A percentile compares a stretch with the other conserved stretches of the same genome.
These are phyloP conservation scores for Drosophila tani DNA, from an alignment of 1,140 invertebrate genomes.

Conservation along the genomic window DNA sequence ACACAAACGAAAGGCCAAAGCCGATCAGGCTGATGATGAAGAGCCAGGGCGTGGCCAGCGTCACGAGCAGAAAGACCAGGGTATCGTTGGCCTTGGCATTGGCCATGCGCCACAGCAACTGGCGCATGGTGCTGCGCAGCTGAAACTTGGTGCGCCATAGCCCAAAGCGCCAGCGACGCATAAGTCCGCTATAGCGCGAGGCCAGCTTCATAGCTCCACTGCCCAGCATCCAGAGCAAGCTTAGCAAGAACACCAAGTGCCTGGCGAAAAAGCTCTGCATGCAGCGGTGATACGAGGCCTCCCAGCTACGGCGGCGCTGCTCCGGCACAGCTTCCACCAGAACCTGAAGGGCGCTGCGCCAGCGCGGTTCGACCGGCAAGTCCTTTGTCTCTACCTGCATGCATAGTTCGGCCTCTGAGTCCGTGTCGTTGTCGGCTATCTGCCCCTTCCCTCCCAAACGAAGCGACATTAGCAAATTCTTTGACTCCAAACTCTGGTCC, in stretches of 20 bases:
- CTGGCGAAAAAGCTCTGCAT: not conserved
- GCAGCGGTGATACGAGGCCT: constrained; percentile 6
- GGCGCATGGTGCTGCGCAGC: constrained; percentile 48
- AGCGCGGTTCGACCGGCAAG: not conserved
- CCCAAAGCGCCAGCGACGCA: constrained; percentile 19
- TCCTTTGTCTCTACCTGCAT: not conserved
- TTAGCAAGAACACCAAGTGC: constrained; percentile 48
- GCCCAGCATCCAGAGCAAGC: constrained; percentile 23
- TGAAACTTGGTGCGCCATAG: constrained; percentile 51
- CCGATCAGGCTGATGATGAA: constrained; percentile 57
- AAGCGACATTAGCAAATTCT: not conserved
- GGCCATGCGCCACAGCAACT: constrained; percentile 65
- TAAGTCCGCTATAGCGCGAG: not conserved
- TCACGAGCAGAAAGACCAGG: constrained; percentile 50
- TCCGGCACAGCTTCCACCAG: constrained; percentile 22
- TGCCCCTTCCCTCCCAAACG: not conserved
- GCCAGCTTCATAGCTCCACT: not conserved
- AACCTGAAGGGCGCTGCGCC: constrained; percentile 15
- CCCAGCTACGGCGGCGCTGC: constrained; percentile 33
- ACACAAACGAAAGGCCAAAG: constrained; percentile 36
- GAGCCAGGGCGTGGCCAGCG: constrained; percentile 60
- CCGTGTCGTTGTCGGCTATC: constrained; percentile 25
- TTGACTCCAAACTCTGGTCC: not conserved
- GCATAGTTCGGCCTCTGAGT: constrained; percentile 49
- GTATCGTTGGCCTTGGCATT: constrained; percentile 61